Evolutionary conservation across 2,797 vertebrate genomes (phyloP), one percentile per base, ranked within the genome.

Genomic region (Lophotriccus pileatus): DNA sequence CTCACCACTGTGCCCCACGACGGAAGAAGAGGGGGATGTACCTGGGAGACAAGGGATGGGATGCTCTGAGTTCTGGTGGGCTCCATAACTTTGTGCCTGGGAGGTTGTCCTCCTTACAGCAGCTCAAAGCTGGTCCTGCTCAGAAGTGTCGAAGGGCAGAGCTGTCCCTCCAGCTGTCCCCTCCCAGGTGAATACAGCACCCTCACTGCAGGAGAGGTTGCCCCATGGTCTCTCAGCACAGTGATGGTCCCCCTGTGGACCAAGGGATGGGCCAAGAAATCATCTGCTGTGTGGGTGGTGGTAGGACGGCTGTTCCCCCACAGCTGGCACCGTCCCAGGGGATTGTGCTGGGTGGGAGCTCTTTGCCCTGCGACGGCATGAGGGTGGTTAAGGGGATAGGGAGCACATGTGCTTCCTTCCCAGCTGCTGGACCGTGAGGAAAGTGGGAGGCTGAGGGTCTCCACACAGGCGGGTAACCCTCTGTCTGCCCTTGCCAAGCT

Each of bases 1-100:
- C 36, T 41, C 4, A 10, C 34, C 27, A 9, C 41, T 3, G 0
- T 63, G 52, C 16, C 55, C 43, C 9, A 1, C 0, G 3, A 47
- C 1, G 8, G 55, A 74, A 39, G 32, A 81, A 59, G 46, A 85
- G 52, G 8, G 12, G 12, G 21, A 12, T 11, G 18, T 13, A 0
- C 22, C 47, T 66, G n/a, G 46, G 46, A 90, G 43, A 76, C 12
- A 60, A 70, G 24, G 30, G 16, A 50, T 30, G 47, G 14, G 17
- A 20, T 37, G 41, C 79, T 13, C 47, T 0, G 0, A 56, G 34
- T 70, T 37, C 84, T 58, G 27, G 23, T 39, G 62, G 46, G 30
- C 53, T 89, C 53, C 2, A 1, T 32, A 74, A 23, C 34, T 90
- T 58, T 43, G 58, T 75, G 55, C 13, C 43, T 8, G 4, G 32